Conservation (phyloP, 2,797 vertebrate species). For the Sphenodon punctatus region DNA sequence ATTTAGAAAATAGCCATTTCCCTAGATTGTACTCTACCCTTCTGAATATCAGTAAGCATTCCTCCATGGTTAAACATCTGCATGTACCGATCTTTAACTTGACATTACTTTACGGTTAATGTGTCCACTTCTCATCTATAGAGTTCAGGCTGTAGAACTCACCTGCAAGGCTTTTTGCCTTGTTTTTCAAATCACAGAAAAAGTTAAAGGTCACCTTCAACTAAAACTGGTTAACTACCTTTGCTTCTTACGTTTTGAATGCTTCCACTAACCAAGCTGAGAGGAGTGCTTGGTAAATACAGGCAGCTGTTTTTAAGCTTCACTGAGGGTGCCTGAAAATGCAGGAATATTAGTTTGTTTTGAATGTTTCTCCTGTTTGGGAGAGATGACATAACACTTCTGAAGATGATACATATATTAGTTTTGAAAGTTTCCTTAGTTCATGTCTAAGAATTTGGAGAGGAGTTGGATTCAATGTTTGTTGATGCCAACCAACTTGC, state of each 20-base stretch:
- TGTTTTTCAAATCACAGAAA: background rate
- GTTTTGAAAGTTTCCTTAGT: background rate
- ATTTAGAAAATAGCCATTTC: slow-evolving; percentile 16
- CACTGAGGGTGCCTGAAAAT: background rate
- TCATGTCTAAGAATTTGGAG: background rate
- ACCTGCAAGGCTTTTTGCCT: background rate
- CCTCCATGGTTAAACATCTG: background rate
- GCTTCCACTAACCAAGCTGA: background rate
- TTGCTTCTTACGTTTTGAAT: background rate
- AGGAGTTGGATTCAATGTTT: background rate
- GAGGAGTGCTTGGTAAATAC: background rate
- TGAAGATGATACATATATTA: background rate
- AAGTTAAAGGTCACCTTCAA: slow-evolving; percentile 7
- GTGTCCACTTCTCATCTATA: background rate
- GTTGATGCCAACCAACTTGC: background rate
- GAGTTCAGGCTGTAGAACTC: background rate
- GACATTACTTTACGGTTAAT: background rate
- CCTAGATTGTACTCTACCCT: background rate
- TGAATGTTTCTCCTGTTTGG: too few species aligned
- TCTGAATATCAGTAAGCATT: background rate
- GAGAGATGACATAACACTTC: background rate
- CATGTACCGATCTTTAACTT: background rate
- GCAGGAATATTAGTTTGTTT: background rate
- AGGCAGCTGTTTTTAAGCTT: background rate
- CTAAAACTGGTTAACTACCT: background rate